Conservation (phyloP, 2,113 vertebrate species). For the Phasianus colchicus region DNA sequence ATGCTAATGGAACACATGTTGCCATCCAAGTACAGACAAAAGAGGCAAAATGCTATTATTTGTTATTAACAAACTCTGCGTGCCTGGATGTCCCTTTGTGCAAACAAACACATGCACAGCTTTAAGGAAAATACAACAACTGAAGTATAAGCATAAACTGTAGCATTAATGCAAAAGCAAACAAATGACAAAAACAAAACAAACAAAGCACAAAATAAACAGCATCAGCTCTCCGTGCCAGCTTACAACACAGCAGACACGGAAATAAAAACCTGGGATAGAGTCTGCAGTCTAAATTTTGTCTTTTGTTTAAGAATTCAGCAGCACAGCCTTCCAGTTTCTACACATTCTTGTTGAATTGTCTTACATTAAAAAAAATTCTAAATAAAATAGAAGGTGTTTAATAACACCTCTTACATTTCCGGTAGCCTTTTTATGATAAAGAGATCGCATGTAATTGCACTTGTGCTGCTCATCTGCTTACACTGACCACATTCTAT, state of each 20-base stretch:
- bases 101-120: neutral
- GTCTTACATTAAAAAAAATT: neutral
- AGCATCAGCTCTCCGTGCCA: neutral
- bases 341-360: neutral
- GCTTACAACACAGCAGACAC: neutral
- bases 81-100: neutral
- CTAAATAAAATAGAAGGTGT: neutral
- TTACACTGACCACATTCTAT: neutral
- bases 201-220: neutral
- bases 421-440: neutral
- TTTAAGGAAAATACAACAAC: neutral
- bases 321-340: neutral
- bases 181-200: neutral
- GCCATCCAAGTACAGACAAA: neutral
- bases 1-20: neutral
- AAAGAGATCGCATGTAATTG: neutral
- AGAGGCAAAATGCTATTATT: neutral
- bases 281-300: neutral
- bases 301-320: neutral
- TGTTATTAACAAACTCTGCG: neutral
- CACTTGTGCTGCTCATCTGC: neutral
- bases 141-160: neutral
- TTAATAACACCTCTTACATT: neutral
- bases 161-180: neutral
- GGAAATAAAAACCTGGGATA: neutral